Percentiles rank a stretch among this genome's conserved stretches.
Conservation (phyloP, 2,888 invertebrate species). For the Cryptops parisi region DNA sequence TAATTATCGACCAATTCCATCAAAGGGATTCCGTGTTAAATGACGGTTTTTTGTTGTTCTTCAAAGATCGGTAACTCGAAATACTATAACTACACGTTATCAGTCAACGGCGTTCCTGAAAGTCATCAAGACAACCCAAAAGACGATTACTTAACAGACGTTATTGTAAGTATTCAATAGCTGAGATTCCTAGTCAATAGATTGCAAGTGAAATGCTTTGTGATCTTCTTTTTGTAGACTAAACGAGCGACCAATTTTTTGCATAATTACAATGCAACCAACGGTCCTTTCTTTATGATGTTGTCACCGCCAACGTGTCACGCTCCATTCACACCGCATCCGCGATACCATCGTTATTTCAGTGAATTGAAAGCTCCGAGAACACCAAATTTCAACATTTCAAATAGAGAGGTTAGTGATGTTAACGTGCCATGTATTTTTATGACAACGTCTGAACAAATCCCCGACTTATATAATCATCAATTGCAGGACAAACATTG, state of each 20-base stretch:
- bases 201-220: not conserved
- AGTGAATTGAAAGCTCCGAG: conserved; percentile 44
- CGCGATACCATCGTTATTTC: conserved; percentile 49
- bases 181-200: not conserved
- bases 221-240: conserved; percentile 23
- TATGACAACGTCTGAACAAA: no score
- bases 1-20: not conserved
- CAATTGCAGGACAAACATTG: conserved; percentile 80
- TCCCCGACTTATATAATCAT: no score
- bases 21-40: not conserved
- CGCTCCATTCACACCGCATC: conserved; percentile 68
- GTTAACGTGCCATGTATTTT: no score
- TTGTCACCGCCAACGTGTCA: conserved; percentile 79
- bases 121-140: conserved; percentile 41
- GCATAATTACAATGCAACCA: conserved; percentile 14
- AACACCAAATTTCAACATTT: conserved; percentile 45
- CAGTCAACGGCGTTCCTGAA: conserved; percentile 57
- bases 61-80: conserved; percentile 63
- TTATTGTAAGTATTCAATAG: conserved; percentile 46
- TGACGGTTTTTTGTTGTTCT: not conserved
- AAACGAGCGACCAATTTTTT: conserved; percentile 29
- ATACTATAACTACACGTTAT: conserved; percentile 80
- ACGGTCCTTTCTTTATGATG: conserved; percentile 63
- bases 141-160: conserved; percentile 63
- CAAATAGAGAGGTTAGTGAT: no score